Percentiles rank a stretch among this genome's conserved stretches.
Evolutionary conservation across 2,888 invertebrate genomes (phyloP).

Genomic region (Diaperis boleti): DNA sequence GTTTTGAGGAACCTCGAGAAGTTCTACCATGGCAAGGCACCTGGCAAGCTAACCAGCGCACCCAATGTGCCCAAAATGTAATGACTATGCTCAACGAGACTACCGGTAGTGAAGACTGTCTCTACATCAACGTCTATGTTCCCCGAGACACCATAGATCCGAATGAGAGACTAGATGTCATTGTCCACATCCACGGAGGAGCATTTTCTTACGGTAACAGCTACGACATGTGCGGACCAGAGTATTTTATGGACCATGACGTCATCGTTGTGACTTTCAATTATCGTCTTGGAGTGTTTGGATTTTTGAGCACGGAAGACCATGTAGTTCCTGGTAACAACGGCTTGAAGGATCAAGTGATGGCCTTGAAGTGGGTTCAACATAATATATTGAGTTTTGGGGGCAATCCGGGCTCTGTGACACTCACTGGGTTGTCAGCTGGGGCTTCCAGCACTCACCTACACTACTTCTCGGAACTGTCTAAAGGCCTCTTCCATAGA

Average conservation of each 20-base stretch:
- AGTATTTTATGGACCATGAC: constrained; percentile 72
- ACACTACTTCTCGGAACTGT: constrained; percentile 74
- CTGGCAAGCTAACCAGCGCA: constrained; percentile 74
- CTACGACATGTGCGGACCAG: constrained; percentile 68
- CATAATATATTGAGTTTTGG: constrained; percentile 76
- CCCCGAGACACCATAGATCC: constrained; percentile 61
- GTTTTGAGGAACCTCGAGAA: constrained; percentile 42
- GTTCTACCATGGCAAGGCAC: constrained; percentile 74
- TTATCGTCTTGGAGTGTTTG: constrained; percentile 75
- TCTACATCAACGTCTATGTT: constrained; percentile 72
- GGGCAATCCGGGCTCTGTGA: constrained; percentile 75
- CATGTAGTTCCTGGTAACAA: constrained; percentile 74
- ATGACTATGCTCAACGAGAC: neutral
- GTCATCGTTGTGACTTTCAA: constrained; percentile 75
- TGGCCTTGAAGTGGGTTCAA: constrained; percentile 76
- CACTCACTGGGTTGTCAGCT: constrained; percentile 75
- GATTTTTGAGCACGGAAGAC: constrained; percentile 80
- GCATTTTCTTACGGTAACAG: constrained; percentile 74
- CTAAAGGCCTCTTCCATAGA: constrained; percentile 60
- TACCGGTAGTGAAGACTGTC: constrained; percentile 73
- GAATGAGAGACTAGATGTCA: constrained; percentile 67
- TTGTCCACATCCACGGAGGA: constrained; percentile 74
- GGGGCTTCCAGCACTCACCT: constrained; percentile 79
- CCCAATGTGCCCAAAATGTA: constrained; percentile 62
- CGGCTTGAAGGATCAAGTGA: constrained; percentile 78